Percentiles rank a stretch among this genome's conserved stretches.
phyloP scores from a whole-genome alignment of 2,797 vertebrate genomes.

The Acestrorhynchus altus region DNA sequence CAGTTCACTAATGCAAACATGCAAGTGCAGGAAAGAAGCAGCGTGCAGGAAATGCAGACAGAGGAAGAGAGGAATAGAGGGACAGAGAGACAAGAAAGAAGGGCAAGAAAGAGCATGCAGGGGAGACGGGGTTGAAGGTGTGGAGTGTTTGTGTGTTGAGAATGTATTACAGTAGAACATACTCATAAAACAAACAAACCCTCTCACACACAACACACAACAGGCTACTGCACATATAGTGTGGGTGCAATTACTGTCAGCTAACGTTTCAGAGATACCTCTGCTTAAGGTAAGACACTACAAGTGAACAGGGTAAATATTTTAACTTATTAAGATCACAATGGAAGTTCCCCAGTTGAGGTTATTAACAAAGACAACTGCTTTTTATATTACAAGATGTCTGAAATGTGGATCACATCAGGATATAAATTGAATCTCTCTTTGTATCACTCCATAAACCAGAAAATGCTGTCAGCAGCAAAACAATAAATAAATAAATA shows the following conservation, averaged over 20 bases:
- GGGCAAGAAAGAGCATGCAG: constrained; percentile 26
- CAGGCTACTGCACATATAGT: constrained; percentile 25
- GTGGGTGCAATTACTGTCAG: background rate
- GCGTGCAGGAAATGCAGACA: constrained; percentile 73
- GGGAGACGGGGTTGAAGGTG: constrained; percentile 15
- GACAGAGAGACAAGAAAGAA: constrained; percentile 66
- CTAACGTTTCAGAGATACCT: constrained; percentile 1
- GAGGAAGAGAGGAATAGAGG: background rate
- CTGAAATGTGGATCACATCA: too few relatives aligned
- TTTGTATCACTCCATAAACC: too few relatives aligned
- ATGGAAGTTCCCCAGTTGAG: too few relatives aligned
- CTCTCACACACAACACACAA: constrained; percentile 58
- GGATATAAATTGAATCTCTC: too few relatives aligned
- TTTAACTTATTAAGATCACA: too few relatives aligned
- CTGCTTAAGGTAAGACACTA: constrained; percentile 15
- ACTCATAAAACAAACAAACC: constrained; percentile 59
- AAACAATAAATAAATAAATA: too few relatives aligned
- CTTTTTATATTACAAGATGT: too few relatives aligned
- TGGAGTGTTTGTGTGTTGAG: constrained; percentile 47
- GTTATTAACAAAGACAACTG: too few relatives aligned
- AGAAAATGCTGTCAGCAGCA: too few relatives aligned
- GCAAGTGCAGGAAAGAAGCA: constrained; percentile 55
- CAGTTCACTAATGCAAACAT: constrained; percentile 22
- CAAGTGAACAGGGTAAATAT: too few relatives aligned
- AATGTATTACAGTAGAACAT: constrained; percentile 32